Evolutionary conservation across 1,140 invertebrate species (phyloP).

Genomic region (Idris sp.): DNA sequence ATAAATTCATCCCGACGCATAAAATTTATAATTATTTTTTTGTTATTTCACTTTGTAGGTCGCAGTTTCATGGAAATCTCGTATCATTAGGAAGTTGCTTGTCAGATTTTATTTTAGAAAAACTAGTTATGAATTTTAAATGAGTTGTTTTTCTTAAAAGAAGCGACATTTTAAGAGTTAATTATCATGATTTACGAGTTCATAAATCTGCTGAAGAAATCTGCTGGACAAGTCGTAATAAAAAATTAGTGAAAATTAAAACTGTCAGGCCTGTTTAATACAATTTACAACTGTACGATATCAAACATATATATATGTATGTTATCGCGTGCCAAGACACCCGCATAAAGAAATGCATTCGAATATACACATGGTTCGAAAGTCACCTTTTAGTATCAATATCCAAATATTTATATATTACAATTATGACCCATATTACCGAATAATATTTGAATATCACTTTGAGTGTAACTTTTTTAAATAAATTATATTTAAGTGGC

Average conservation of each 20-base stretch:
- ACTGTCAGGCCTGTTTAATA: too few relatives aligned
- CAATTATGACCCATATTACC: constrained; percentile 35
- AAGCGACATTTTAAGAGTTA: too few relatives aligned
- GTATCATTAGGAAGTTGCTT: constrained; percentile 28
- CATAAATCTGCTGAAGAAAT: too few relatives aligned
- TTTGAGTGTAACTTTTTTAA: background rate
- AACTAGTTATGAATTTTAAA: constrained; percentile 1
- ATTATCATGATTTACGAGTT: too few relatives aligned
- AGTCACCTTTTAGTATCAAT: constrained; percentile 29
- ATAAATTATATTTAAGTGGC: background rate
- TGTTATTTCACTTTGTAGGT: background rate
- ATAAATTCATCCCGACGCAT: constrained; percentile 22
- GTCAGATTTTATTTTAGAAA: constrained; percentile 15
- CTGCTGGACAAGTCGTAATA: too few relatives aligned
- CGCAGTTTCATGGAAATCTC: constrained; percentile 23
- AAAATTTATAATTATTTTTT: constrained; percentile 41
- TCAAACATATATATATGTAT: too few relatives aligned
- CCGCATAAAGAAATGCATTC: constrained; percentile 32
- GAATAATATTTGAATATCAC: background rate
- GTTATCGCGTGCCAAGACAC: constrained; percentile 15
- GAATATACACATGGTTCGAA: constrained; percentile 11
- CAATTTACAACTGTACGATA: too few relatives aligned
- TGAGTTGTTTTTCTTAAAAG: background rate
- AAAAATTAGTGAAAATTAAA: too few relatives aligned
- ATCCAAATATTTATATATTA: constrained; percentile 39